Conservation (phyloP, 2,888 invertebrate species). For the Polyommatus iphigenia region DNA sequence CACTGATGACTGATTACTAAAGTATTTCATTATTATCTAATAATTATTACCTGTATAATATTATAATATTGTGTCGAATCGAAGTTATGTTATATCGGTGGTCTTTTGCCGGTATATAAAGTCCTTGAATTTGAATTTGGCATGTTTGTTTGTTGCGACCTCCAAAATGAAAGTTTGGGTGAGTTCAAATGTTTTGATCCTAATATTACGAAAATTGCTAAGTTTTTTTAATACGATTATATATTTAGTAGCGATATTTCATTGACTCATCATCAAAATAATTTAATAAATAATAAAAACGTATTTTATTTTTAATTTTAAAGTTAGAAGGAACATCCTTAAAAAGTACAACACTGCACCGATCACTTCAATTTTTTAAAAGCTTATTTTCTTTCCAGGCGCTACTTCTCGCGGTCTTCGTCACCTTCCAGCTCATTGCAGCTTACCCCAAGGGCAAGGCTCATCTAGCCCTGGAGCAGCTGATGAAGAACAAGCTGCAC, state of each 20-base stretch:
- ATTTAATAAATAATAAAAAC: too few relatives aligned
- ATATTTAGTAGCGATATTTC: too few relatives aligned
- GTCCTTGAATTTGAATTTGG: constrained; percentile 13
- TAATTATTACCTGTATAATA: background rate
- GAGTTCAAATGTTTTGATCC: constrained; percentile 43
- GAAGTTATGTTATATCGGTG: constrained; percentile 19
- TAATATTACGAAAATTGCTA: too few relatives aligned
- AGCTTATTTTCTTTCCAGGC: background rate
- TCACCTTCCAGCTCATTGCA: constrained; percentile 24
- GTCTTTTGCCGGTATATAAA: background rate
- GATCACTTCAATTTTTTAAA: background rate
- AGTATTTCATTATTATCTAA: background rate
- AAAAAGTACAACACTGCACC: too few relatives aligned
- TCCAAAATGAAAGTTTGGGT: constrained; percentile 26
- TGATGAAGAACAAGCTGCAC: constrained; percentile 53
- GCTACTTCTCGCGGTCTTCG: background rate
- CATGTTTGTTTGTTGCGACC: constrained; percentile 10
- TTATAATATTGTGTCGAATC: background rate
- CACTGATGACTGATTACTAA: background rate
- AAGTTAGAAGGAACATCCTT: too few relatives aligned
- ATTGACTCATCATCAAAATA: too few relatives aligned
- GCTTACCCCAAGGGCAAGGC: constrained; percentile 39
- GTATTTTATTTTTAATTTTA: too few relatives aligned
- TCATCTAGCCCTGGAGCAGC: constrained; percentile 46
- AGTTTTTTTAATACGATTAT: too few relatives aligned